Conservation (phyloP, 2,797 vertebrate species). For the Leptodactylus fallax region DNA sequence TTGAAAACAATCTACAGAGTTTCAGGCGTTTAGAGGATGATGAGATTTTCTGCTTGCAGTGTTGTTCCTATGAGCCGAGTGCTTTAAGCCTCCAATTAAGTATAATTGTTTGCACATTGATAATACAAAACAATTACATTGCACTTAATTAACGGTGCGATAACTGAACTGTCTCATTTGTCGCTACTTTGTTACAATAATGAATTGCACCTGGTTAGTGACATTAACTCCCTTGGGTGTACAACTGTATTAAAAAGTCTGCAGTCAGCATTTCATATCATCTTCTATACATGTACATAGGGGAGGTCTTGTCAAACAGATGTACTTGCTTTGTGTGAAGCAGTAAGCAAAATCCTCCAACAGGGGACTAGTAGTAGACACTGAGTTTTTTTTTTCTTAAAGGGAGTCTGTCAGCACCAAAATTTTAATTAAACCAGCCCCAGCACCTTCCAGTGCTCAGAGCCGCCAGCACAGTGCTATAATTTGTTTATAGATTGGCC, state of each 20-base stretch:
- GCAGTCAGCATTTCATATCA: conserved; percentile 21
- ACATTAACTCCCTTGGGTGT: conserved; percentile 39
- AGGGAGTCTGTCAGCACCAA: no score
- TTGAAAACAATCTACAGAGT: background rate
- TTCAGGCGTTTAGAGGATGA: conserved; percentile 27
- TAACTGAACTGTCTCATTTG: conserved; percentile 42
- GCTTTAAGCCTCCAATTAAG: conserved; percentile 51
- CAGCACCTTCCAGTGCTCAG: no score
- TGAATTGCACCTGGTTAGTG: conserved; percentile 54
- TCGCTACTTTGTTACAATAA: conserved; percentile 44
- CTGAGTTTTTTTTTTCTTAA: no score
- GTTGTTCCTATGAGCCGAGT: conserved; percentile 28
- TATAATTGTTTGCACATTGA: conserved; percentile 56
- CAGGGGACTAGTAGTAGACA: background rate
- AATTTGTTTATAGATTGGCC: no score
- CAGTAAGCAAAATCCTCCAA: background rate
- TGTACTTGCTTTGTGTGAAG: background rate
- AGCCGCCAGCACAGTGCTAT: no score
- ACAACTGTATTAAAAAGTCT: conserved; percentile 31
- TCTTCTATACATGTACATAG: background rate
- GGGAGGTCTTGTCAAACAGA: background rate
- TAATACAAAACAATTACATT: conserved; percentile 57
- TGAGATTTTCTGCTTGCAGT: conserved; percentile 32
- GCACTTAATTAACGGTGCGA: conserved; percentile 48
- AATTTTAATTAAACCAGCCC: no score